phyloP scores from a whole-genome alignment of 2,113 vertebrate species.

The Otocyon megalotis region DNA sequence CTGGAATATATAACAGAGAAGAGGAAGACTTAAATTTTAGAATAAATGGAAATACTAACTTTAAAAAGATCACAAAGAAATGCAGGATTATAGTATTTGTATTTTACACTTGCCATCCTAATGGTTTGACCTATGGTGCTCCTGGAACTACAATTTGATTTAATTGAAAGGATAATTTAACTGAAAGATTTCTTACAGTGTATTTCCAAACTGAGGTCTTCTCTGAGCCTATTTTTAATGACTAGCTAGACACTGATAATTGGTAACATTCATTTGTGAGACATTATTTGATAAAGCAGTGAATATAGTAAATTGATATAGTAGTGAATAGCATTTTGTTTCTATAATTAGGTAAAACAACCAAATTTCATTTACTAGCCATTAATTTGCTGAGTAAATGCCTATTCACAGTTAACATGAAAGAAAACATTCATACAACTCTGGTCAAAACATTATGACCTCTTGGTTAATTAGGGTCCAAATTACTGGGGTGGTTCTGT shows the following conservation, averaged over 20 bases:
- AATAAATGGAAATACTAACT: constrained; percentile 22
- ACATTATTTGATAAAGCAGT: constrained; percentile 13
- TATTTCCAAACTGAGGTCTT: constrained; percentile 14
- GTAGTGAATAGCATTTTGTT: constrained; percentile 37
- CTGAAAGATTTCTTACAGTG: constrained; percentile 21
- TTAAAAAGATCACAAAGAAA: neutral
- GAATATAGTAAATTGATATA: constrained; percentile 16
- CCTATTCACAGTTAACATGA: constrained; percentile 14
- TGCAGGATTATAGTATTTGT: neutral
- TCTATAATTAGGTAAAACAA: constrained; percentile 44
- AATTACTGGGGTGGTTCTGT: neutral
- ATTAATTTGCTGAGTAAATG: constrained; percentile 42
- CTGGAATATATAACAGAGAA: neutral
- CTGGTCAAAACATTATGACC: constrained; percentile 21
- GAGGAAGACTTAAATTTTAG: neutral
- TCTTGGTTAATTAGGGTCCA: neutral
- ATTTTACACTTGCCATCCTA: neutral
- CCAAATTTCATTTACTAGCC: neutral
- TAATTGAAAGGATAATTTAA: constrained; percentile 2
- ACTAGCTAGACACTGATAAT: neutral
- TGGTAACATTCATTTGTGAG: constrained; percentile 34
- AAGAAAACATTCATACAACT: constrained; percentile 5
- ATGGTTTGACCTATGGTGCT: neutral
- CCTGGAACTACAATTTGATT: neutral
- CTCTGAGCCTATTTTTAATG: constrained; percentile 10